Conservation (phyloP, 2,888 invertebrate species). For the Deroplatys truncata region DNA sequence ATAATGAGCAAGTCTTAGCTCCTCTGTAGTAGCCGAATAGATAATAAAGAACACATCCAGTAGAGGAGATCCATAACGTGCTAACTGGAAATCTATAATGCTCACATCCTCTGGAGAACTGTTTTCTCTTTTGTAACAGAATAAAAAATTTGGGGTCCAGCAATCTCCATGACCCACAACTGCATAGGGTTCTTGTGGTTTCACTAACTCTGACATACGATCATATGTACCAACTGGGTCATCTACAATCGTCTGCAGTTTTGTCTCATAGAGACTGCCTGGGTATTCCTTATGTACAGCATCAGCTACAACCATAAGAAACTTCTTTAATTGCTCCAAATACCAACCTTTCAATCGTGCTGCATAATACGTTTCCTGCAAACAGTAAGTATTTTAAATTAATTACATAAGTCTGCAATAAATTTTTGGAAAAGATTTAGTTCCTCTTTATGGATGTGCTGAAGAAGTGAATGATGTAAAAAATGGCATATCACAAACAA, state of each 20-base stretch:
- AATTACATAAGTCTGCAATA: not conserved
- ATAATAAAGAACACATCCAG: slow-evolving; percentile 19
- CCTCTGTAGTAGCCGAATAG: slow-evolving; percentile 41
- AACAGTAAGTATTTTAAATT: not conserved
- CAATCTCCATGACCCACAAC: slow-evolving; percentile 69
- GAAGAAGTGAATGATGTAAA: no score
- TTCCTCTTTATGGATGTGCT: no score
- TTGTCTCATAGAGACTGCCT: slow-evolving; percentile 52
- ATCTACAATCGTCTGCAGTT: slow-evolving; percentile 51
- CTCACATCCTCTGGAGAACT: slow-evolving; percentile 47
- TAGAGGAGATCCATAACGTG: slow-evolving; percentile 41
- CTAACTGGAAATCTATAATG: slow-evolving; percentile 67
- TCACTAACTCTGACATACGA: slow-evolving; percentile 46
- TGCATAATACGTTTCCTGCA: slow-evolving; percentile 56
- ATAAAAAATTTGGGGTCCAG: slow-evolving; percentile 72
- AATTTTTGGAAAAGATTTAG: no score
- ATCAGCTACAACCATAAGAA: slow-evolving; percentile 55
- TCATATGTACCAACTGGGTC: slow-evolving; percentile 3
- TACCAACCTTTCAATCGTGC: slow-evolving; percentile 57
- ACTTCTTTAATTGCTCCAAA: slow-evolving; percentile 48
- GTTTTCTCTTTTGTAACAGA: slow-evolving; percentile 42
- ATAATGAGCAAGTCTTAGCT: slow-evolving; percentile 54
- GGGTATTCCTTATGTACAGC: slow-evolving; percentile 62
- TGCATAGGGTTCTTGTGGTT: slow-evolving; percentile 39
- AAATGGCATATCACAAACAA: no score